phyloP scores from a whole-genome alignment of 2,888 invertebrate species.

The Lutraria lutraria region DNA sequence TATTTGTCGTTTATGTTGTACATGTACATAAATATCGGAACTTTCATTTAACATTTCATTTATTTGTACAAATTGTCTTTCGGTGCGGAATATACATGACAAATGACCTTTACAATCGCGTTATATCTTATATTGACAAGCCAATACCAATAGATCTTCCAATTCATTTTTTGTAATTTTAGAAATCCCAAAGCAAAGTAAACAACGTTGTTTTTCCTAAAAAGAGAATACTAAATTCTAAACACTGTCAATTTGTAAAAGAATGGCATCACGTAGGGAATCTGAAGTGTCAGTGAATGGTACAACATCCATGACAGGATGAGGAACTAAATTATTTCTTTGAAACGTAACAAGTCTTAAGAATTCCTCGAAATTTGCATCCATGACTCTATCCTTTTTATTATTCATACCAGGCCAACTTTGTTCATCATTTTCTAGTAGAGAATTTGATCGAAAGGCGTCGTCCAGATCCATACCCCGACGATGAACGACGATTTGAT shows the following conservation, averaged over 20 bases:
- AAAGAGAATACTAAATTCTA: not conserved
- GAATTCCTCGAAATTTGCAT: not conserved
- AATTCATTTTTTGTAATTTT: too few relatives aligned
- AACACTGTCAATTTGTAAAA: conserved; percentile 3
- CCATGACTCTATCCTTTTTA: not conserved
- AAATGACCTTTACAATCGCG: too few relatives aligned
- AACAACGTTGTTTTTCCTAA: too few relatives aligned
- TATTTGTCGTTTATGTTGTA: too few relatives aligned
- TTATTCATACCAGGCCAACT: not conserved
- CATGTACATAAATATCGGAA: too few relatives aligned
- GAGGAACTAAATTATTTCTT: not conserved
- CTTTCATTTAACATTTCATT: too few relatives aligned
- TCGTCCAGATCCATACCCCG: not conserved
- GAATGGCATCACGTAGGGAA: not conserved
- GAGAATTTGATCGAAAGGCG: not conserved
- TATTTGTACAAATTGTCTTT: too few relatives aligned
- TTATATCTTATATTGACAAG: too few relatives aligned
- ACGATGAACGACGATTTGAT: not conserved
- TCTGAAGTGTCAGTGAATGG: not conserved
- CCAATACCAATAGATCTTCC: too few relatives aligned
- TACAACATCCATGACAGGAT: not conserved
- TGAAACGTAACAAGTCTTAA: not conserved
- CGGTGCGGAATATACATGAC: too few relatives aligned
- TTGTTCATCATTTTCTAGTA: not conserved
- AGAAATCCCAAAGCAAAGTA: too few relatives aligned